phyloP scores from a whole-genome alignment of 2,113 vertebrate species.

The Thomomys bottae region DNA sequence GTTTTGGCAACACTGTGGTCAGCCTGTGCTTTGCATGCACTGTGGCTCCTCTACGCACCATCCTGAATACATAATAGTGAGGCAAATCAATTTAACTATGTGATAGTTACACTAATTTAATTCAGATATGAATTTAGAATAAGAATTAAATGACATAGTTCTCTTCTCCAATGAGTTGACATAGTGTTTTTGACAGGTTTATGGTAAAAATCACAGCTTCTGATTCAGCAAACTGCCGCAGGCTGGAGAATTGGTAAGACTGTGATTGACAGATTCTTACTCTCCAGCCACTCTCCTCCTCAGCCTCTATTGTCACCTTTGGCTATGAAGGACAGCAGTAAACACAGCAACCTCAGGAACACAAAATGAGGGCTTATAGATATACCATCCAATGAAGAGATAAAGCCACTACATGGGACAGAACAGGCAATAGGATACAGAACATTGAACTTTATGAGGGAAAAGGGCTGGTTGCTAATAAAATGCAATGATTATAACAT shows the following conservation, averaged over 20 bases:
- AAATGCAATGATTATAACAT: constrained; percentile 54
- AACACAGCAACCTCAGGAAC: constrained; percentile 6
- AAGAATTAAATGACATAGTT: background rate
- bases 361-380: background rate
- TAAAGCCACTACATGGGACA: constrained; percentile 36
- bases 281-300: background rate
- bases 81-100: background rate
- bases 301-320: background rate
- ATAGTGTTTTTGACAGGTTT: background rate
- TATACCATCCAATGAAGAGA: background rate
- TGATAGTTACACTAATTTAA: background rate
- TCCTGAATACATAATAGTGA: background rate
- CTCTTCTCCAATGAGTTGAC: constrained; percentile 27
- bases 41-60: rapidly evolving
- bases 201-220: background rate
- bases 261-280: background rate
- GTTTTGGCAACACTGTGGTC: background rate
- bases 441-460: constrained; percentile 66
- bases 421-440: constrained; percentile 51
- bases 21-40: background rate
- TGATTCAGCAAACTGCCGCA: background rate
- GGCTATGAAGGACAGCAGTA: background rate
- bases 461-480: constrained; percentile 37
- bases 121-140: constrained; percentile 17
- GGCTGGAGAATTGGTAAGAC: background rate